Evolutionary conservation across 2,888 invertebrate genomes (phyloP).

Genomic region (Synanthedon andrenaeformis): DNA sequence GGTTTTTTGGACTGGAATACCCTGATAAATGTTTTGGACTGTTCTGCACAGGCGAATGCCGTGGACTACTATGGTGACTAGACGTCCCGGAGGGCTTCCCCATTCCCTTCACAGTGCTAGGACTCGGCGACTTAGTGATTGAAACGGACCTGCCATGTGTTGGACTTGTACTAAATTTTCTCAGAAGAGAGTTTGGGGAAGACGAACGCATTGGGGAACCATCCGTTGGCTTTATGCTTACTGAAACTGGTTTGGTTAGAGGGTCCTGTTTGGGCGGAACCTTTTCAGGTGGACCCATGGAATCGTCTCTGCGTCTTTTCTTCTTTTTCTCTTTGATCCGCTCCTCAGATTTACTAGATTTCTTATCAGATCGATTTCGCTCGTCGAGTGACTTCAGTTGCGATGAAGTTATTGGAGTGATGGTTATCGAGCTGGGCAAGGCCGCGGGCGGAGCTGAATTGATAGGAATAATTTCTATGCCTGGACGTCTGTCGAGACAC

Average conservation of each 20-base stretch:
- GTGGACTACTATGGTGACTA: conserved; percentile 75
- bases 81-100: conserved; percentile 64
- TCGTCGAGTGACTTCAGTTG: conserved; percentile 65
- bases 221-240: conserved; percentile 78
- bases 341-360: conserved; percentile 54
- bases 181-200: conserved; percentile 74
- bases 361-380: conserved; percentile 56
- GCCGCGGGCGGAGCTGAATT: conserved; percentile 73
- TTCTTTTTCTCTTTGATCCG: conserved; percentile 77
- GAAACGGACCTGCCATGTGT: conserved; percentile 75
- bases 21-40: conserved; percentile 81
- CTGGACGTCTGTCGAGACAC: conserved; percentile 77
- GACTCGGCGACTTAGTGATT: conserved; percentile 73
- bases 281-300: conserved; percentile 88
- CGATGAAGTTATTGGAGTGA: conserved; percentile 80
- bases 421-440: conserved; percentile 85
- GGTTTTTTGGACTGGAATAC: conserved; percentile 82
- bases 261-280: conserved; percentile 80
- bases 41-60: conserved; percentile 81
- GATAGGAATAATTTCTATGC: conserved; percentile 89
- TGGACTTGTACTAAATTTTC: conserved; percentile 80
- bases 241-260: conserved; percentile 77
- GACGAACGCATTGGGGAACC: conserved; percentile 74
- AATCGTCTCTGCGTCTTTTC: conserved; percentile 79
- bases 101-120: conserved; percentile 45